phyloP scores from a whole-genome alignment of 2,888 invertebrate genomes.

The Eledone cirrhosa region DNA sequence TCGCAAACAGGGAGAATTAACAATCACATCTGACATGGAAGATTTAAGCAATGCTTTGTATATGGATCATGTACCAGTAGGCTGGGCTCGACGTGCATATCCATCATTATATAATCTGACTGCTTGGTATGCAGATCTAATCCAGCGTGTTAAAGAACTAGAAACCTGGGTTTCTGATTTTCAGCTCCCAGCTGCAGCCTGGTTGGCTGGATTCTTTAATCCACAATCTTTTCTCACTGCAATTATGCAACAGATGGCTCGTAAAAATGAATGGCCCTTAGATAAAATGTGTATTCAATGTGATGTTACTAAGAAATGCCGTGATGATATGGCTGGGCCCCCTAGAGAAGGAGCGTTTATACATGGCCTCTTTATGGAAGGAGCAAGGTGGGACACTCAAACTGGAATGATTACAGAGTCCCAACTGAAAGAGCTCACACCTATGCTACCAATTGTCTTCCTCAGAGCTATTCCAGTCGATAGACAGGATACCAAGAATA shows the following conservation, averaged over 20 bases:
- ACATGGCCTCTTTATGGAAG: slow-evolving; percentile 91
- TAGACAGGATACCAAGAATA: slow-evolving; percentile 89
- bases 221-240: slow-evolving; percentile 95
- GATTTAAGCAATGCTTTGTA: slow-evolving; percentile 90
- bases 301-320: slow-evolving; percentile 95
- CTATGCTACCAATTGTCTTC: slow-evolving; percentile 93
- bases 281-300: slow-evolving; percentile 97
- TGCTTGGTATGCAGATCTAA: slow-evolving; percentile 91
- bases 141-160: slow-evolving; percentile 77
- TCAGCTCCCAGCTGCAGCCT: slow-evolving; percentile 84
- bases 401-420: slow-evolving; percentile 92
- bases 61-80: slow-evolving; percentile 84
- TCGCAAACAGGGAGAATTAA: slow-evolving; percentile 82
- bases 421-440: slow-evolving; percentile 90
- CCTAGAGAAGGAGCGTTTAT: slow-evolving; percentile 89
- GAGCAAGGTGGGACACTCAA: slow-evolving; percentile 92
- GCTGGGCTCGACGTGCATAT: slow-evolving; percentile 89
- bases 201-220: slow-evolving; percentile 97
- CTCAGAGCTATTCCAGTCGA: slow-evolving; percentile 82
- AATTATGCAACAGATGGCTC: slow-evolving; percentile 96
- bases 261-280: slow-evolving; percentile 89
- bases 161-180: slow-evolving; percentile 97
- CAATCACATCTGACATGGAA: slow-evolving; percentile 96
- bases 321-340: slow-evolving; percentile 87
- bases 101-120: slow-evolving; percentile 88